Base-by-base conservation (phyloP, 1,140 invertebrate species). In the Globodera ellingtonae region DNA sequence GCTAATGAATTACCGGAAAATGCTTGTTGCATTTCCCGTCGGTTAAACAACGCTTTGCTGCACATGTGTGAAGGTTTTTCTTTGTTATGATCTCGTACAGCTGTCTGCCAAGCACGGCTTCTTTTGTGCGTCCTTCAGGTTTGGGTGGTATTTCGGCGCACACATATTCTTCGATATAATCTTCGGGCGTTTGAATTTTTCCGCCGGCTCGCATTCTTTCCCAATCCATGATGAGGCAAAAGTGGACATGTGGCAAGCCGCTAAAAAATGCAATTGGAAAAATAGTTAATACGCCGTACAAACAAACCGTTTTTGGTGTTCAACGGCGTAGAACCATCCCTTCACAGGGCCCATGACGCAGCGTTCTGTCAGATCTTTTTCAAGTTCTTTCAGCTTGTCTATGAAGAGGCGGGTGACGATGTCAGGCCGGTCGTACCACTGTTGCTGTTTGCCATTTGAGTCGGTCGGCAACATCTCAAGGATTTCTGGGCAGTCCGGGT, bases 241-340 rank as follows among this genome's bases (percentile, higher is more conserved):
- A 13, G 47, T 72, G 70, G 15, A 72, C 70, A 0, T 72, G 70
- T 6, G 70, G 70, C 21, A 72, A 21, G 6, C 70, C 70, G 6
- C 70, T 72, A 0, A 0, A 35, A 8, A 15, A n/a, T 44, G 6
- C 24, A 50, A 50, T 50, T 8, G 0, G 3, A 59, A 59, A n/a
- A n/a, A n/a, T n/a, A n/a, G n/a, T n/a, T n/a, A n/a, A n/a, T n/a
- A n/a, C n/a, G n/a, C n/a, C n/a, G n/a, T n/a, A n/a, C n/a, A n/a
- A n/a, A n/a, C n/a, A n/a, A n/a, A n/a, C n/a, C n/a, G 70, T 24
- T 72, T 72, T 72, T 72, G 70, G 18, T 72, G 70, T 72, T 72
- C 70, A 1, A 72, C 46, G 15, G 46, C 15, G 46, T 52, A 72
- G 4, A 72, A 72, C 70, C 70, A 72, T 6, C 70, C 70, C n/a